Evolutionary conservation across 2,113 vertebrate genomes (phyloP).

Genomic region (Machaerirhynchus nigripectus): DNA sequence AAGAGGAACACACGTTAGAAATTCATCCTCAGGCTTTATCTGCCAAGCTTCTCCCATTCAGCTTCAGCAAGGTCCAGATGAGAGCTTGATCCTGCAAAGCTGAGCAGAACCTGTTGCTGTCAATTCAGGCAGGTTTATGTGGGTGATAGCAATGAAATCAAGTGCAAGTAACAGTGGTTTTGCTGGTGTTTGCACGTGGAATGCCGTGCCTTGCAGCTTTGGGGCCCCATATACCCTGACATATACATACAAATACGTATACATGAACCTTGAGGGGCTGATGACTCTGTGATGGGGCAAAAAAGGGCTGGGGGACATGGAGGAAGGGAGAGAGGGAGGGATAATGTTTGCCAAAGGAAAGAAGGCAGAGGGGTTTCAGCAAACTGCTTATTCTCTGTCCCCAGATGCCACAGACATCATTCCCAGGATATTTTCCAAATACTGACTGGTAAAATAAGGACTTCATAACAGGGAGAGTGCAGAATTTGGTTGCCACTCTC

Average conservation of each 20-base stretch:
- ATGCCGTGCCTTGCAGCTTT: background rate
- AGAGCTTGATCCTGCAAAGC: background rate
- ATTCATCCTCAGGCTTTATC: background rate
- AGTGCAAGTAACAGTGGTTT: background rate
- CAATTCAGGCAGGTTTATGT: background rate
- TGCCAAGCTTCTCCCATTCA: background rate
- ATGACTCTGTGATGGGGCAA: background rate
- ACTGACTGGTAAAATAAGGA: background rate
- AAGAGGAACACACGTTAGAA: background rate
- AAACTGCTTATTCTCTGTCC: background rate
- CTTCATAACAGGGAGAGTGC: rapidly evolving
- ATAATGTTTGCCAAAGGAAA: background rate
- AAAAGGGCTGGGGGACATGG: background rate
- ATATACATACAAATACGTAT: background rate
- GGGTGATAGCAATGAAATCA: background rate
- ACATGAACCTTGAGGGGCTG: rapidly evolving
- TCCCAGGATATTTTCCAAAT: background rate
- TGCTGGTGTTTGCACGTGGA: rapidly evolving
- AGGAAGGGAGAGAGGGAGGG: background rate
- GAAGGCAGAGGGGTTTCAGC: background rate
- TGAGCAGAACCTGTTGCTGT: rapidly evolving
- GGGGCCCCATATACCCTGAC: too few species aligned
- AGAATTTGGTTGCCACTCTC: background rate
- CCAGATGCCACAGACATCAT: background rate
- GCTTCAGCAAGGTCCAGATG: background rate